Evolutionary conservation across 2,113 vertebrate species (phyloP).

Genomic region (Proterorhinus semilunaris): DNA sequence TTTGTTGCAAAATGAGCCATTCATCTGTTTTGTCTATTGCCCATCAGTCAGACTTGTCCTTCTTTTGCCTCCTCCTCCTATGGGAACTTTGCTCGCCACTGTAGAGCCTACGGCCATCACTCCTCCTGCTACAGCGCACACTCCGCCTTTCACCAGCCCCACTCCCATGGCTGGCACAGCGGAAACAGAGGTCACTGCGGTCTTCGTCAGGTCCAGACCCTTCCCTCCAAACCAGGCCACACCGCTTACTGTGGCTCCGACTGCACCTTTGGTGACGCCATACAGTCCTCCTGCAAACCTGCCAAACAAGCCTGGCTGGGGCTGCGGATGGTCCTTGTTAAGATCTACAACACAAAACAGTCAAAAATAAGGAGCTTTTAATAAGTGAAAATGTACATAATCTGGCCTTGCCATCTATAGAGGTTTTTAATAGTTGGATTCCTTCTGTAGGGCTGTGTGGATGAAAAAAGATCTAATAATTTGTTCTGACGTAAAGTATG

Average conservation of each 20-base stretch:
- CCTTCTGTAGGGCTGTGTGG: too few relatives aligned
- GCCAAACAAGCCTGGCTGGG: constrained; percentile 89
- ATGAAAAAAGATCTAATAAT: too few relatives aligned
- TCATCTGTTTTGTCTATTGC: constrained; percentile 27
- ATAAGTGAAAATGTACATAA: too few relatives aligned
- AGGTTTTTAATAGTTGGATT: too few relatives aligned
- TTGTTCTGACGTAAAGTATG: too few relatives aligned
- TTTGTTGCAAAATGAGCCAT: constrained; percentile 2
- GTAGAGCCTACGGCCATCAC: constrained; percentile 89
- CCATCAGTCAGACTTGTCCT: constrained; percentile 92
- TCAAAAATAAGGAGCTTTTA: neutral
- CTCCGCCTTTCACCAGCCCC: constrained; percentile 89
- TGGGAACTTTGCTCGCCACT: constrained; percentile 91
- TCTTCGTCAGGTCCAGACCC: constrained; percentile 91
- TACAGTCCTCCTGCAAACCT: constrained; percentile 91
- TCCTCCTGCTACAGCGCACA: constrained; percentile 90
- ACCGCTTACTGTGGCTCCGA: constrained; percentile 90
- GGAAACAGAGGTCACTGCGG: constrained; percentile 86
- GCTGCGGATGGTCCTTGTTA: constrained; percentile 86
- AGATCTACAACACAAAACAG: constrained; percentile 75
- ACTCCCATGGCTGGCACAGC: constrained; percentile 90
- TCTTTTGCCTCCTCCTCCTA: constrained; percentile 90
- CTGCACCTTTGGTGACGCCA: constrained; percentile 91
- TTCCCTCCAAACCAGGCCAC: constrained; percentile 96
- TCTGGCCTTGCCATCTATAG: too few relatives aligned